Conservation (phyloP, 37 sponge, comb jelly and placozoan genomes). For the Haliclona indistincta region DNA sequence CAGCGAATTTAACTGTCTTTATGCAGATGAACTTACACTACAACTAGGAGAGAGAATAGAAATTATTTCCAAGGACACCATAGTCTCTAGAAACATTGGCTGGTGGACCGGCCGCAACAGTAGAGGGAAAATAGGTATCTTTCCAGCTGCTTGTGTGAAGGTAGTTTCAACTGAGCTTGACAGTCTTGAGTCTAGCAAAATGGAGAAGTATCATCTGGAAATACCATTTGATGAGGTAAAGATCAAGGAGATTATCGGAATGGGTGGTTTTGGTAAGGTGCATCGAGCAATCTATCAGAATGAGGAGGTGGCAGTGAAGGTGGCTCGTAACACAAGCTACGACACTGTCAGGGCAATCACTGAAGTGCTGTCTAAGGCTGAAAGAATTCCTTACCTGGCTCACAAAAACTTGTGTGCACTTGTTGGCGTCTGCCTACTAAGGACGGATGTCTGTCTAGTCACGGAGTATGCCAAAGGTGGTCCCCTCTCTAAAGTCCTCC, state of each 20-base stretch:
- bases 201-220: constrained; percentile 30
- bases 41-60: constrained; percentile 69
- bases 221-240: constrained; percentile 64
- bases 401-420: constrained; percentile 76
- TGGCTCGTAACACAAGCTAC: constrained; percentile 52
- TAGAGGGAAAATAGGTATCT: constrained; percentile 70
- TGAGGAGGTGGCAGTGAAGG: constrained; percentile 89
- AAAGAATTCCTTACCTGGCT: constrained; percentile 60
- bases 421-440: constrained; percentile 71
- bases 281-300: constrained; percentile 68
- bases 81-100: constrained; percentile 71
- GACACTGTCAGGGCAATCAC: constrained; percentile 63
- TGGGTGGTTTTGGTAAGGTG: constrained; percentile 91
- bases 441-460: constrained; percentile 74
- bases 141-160: constrained; percentile 72
- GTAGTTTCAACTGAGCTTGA: not conserved
- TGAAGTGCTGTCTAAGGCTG: constrained; percentile 71
- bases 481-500: constrained; percentile 61
- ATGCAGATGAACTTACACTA: constrained; percentile 70
- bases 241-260: constrained; percentile 77
- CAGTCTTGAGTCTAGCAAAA: not conserved
- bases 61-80: constrained; percentile 72
- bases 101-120: constrained; percentile 81
- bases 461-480: constrained; percentile 90
- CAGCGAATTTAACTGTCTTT: constrained; percentile 51